phyloP scores from a whole-genome alignment of 2,888 invertebrate genomes.

The Andrena marginata region DNA sequence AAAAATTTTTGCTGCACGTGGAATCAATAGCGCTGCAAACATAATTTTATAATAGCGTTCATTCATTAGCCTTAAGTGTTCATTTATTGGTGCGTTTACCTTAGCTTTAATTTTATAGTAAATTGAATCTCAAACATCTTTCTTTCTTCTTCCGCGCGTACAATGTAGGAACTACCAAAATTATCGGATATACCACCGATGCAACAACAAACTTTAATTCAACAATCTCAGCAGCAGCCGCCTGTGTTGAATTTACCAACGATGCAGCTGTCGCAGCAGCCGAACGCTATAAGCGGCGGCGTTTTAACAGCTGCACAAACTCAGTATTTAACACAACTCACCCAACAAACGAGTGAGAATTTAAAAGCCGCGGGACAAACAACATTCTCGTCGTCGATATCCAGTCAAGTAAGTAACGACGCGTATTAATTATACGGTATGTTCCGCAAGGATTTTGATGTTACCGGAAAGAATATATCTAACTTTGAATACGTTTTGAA shows the following conservation, averaged over 20 bases:
- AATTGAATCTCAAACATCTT: constrained; percentile 13
- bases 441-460: constrained; percentile 25
- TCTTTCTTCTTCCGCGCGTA: background rate
- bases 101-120: constrained; percentile 9
- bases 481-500: constrained; percentile 13
- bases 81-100: too few species aligned
- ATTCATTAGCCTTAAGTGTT: too few species aligned
- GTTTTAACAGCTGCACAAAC: constrained; percentile 87
- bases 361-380: constrained; percentile 86
- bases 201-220: constrained; percentile 85
- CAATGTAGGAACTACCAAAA: constrained; percentile 77
- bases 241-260: constrained; percentile 79
- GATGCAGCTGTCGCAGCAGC: constrained; percentile 83
- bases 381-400: constrained; percentile 78
- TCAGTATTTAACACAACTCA: constrained; percentile 87
- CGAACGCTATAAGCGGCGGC: constrained; percentile 82
- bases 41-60: too few species aligned
- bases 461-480: background rate
- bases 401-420: constrained; percentile 75
- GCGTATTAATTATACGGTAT: background rate
- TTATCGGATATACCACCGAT: constrained; percentile 79
- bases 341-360: constrained; percentile 87
- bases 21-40: too few species aligned
- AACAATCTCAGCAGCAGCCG: constrained; percentile 81
- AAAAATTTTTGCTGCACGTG: too few species aligned